Conservation (phyloP, 1,140 invertebrate genomes). For the Neotoxoptera formosana region DNA sequence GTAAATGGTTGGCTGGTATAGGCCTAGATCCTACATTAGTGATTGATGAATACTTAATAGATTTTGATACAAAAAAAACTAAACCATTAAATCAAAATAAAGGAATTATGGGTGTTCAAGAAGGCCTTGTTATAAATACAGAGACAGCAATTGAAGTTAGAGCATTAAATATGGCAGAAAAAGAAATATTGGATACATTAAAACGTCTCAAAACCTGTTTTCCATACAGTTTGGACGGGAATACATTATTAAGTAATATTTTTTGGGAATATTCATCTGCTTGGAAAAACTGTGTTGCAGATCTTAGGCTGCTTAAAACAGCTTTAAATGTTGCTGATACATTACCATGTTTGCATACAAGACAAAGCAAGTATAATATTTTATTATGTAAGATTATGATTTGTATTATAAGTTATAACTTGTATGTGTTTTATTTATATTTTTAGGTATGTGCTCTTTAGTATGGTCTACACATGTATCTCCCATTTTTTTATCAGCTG, state of each 20-base stretch:
- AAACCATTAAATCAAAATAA: conserved; percentile 29
- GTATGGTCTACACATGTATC: conserved; percentile 85
- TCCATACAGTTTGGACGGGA: conserved; percentile 82
- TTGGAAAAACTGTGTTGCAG: conserved; percentile 82
- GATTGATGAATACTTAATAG: conserved; percentile 64
- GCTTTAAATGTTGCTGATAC: conserved; percentile 70
- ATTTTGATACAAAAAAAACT: conserved; percentile 61
- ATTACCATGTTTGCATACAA: conserved; percentile 71
- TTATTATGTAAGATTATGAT: background rate
- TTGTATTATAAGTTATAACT: background rate
- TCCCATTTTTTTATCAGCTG: conserved; percentile 75
- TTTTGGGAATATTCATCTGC: conserved; percentile 87
- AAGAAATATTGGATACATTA: conserved; percentile 62
- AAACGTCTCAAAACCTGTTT: conserved; percentile 76
- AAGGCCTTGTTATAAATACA: conserved; percentile 59
- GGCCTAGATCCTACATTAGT: conserved; percentile 72
- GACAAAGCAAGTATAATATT: conserved; percentile 67
- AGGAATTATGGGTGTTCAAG: conserved; percentile 33
- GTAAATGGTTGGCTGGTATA: conserved; percentile 78
- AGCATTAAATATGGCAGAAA: conserved; percentile 58
- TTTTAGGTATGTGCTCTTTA: conserved; percentile 76
- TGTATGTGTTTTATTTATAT: background rate
- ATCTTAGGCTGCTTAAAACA: conserved; percentile 71
- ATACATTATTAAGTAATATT: conserved; percentile 82
- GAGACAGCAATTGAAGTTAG: conserved; percentile 61